Evolutionary conservation across 1,140 invertebrate genomes (phyloP), one percentile per base, ranked within the genome.

Genomic region (Chrysomallon squamiferum): DNA sequence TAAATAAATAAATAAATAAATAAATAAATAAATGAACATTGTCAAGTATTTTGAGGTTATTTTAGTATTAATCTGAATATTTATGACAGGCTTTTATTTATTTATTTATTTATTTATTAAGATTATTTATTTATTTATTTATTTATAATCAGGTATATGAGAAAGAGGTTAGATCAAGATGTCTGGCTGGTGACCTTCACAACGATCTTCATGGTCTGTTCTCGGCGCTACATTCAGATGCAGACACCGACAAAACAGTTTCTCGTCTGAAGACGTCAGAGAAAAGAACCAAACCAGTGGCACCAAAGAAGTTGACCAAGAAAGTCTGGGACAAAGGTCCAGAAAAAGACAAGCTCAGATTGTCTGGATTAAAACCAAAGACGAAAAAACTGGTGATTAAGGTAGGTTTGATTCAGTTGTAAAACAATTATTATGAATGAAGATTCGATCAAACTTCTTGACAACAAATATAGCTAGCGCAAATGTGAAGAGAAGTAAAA

Each of bases 141-240:
- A 58, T 50, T 49, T 52, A 59, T n/a, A 63, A 65, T n/a, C 33
- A 77, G 75, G 65, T 56, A 20, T 78, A 78, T 43, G 74, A 78
- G 49, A 65, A 66, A 6, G 76, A 78, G 43, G 74, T 78, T n/a
- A 32, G 68, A 22, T 45, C 45, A 3, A 57, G 74, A 6, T 52
- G 57, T 41, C 69, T 66, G 11, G 41, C 22, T 25, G 45, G 29
- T 6, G 61, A 50, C 20, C 50, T 71, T 2, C 52, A 66, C 62
- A 68, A 65, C 52, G 75, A 75, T 27, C 54, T 77, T 22, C 62
- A 73, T 18, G 57, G 62, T 6, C 47, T 74, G 58, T 77, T 75
- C 49, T 35, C 32, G 3, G 45, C 63, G 11, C 57, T 69, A 47
- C 45, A 22, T 18, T n/a, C n/a, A 20, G 45, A 22, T 20, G 45